Percentiles rank a stretch among this genome's conserved stretches.
These are phyloP conservation scores for Amorpha juglandis DNA, from an alignment of 2,888 invertebrate species.

Conservation along the genomic window DNA sequence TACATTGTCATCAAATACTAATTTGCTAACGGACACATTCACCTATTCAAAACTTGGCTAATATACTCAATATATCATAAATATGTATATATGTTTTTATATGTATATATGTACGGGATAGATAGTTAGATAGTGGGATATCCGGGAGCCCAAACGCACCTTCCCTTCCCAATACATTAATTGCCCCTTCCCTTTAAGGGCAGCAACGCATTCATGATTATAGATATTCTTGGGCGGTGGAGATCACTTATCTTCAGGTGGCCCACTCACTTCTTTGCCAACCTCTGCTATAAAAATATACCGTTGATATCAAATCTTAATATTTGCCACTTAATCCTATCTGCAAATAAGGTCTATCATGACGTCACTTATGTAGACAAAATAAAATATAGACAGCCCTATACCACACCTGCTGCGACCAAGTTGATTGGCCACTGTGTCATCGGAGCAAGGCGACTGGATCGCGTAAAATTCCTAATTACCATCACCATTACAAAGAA, in stretches of 20 bases:
- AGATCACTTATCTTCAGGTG: too few species aligned
- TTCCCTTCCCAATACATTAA: too few species aligned
- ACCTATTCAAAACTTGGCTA: neutral
- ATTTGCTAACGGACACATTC: constrained; percentile 8
- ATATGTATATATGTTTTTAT: too few species aligned
- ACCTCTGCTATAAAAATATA: too few species aligned
- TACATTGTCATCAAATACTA: constrained; percentile 10
- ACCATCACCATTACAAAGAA: constrained; percentile 40
- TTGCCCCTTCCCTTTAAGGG: too few species aligned
- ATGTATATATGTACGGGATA: too few species aligned
- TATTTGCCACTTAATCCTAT: neutral
- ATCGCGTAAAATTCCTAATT: constrained; percentile 52
- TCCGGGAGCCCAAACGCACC: too few species aligned
- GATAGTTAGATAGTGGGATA: too few species aligned
- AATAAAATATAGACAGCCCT: constrained; percentile 49
- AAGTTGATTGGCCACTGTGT: constrained; percentile 64
- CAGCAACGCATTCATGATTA: too few species aligned
- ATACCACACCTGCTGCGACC: constrained; percentile 42
- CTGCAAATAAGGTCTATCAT: neutral
- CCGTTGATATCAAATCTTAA: too few species aligned
- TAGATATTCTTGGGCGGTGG: too few species aligned
- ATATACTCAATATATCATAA: neutral
- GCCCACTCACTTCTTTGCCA: too few species aligned
- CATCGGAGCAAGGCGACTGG: constrained; percentile 63
- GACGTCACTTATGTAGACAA: neutral